Base-by-base conservation (phyloP, 2,113 vertebrate genomes). In the Epinephelus moara region DNA sequence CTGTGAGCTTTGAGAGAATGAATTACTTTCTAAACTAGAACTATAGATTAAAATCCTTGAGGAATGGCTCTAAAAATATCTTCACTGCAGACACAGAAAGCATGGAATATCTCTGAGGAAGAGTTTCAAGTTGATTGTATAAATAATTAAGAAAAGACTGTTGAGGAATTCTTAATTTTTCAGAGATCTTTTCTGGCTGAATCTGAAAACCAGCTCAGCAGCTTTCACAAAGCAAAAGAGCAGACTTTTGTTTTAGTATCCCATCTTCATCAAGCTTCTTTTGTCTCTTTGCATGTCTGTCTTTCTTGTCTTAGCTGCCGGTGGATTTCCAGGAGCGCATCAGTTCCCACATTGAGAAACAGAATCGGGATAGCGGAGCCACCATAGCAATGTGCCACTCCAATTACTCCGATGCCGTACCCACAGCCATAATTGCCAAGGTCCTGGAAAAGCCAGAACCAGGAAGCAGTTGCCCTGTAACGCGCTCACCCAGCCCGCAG, bases 361-460 rank as follows among this genome's bases (percentile, higher is more conserved):
- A 96, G 0, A 95, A 95, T 49, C 93, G 93, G 60, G 94, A 95
- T 70, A 94, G 97, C 55, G 95, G 95, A 78, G 93, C 96, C 84
- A 94, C 96, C 1, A 89, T 96, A 37, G 90, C 94, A 0, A 93
- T 96, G 85, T 96, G 95, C 91, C 96, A 96, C 90, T 94, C 96
- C 0, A 94, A 96, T 53, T 98, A 96, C 0, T 94, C 96, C 0
- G 97, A 98, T 2, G 94, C 95, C n/a, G 95, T 97, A 27, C 97
- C 98, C 74, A 94, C 96, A 1, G 93, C 96, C 0, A 86, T 98
- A 86, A 97, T 98, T 21, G 97, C 96, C 90, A 96, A 97, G 93
- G 95, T 98, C 37, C 93, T 97, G 87, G 97, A 98, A 86, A 99
- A 99, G 85, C 97, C 97, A 0, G 98, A 97, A 53, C 96, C 97